phyloP scores from a whole-genome alignment of 2,888 invertebrate genomes.

The Prenolepis imparis region DNA sequence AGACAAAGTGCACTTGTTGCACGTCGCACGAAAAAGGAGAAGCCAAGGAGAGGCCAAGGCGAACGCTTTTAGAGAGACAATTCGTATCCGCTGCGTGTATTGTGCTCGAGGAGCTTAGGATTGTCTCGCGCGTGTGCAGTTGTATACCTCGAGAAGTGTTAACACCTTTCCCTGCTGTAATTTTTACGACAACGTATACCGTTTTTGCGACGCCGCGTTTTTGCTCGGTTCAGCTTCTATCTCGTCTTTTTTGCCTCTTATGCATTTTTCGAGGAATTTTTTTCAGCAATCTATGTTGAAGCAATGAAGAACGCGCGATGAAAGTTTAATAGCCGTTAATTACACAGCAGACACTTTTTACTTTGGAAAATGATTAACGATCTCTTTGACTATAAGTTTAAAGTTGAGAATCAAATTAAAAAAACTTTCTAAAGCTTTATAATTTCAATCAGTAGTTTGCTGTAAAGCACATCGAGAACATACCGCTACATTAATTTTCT shows the following conservation, averaged over 20 bases:
- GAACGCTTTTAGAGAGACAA: conserved; percentile 36
- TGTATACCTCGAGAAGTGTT: not conserved
- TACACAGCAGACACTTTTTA: conserved; percentile 4
- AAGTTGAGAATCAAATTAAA: not conserved
- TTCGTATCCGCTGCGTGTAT: conserved; percentile 2
- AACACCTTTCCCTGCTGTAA: conserved; percentile 33
- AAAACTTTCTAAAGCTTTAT: conserved; percentile 7
- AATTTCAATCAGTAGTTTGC: conserved; percentile 1
- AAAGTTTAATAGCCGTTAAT: conserved; percentile 30
- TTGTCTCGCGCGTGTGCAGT: not conserved
- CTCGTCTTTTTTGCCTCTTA: not conserved
- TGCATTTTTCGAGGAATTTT: not conserved
- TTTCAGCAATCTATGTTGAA: not conserved
- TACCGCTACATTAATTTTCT: not conserved
- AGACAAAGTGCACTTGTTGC: conserved; percentile 35
- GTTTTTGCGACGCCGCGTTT: conserved; percentile 28
- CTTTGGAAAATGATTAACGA: conserved; percentile 38
- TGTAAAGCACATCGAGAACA: no score
- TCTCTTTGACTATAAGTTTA: conserved; percentile 27
- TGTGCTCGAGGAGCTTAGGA: not conserved
- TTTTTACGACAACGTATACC: conserved; percentile 36
- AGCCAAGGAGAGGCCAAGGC: not conserved
- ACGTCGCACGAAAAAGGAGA: not conserved
- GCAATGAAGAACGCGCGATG: not conserved
- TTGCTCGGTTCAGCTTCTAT: conserved; percentile 13